phyloP scores from a whole-genome alignment of 1,140 invertebrate species.

The Ceratitis capitata region DNA sequence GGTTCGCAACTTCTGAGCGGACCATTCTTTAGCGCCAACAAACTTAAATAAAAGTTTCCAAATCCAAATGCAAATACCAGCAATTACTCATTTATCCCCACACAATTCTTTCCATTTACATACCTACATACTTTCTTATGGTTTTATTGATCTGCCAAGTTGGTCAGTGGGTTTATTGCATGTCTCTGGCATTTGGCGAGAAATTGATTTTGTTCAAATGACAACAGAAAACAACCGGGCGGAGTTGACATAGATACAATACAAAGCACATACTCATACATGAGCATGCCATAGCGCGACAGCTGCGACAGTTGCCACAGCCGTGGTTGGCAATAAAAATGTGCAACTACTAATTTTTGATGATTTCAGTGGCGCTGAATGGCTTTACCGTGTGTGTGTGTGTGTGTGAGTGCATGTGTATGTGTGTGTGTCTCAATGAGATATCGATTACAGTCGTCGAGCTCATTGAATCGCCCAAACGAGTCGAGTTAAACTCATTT shows the following conservation, averaged over 20 bases:
- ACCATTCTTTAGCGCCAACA: too few relatives aligned
- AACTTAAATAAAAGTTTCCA: not conserved
- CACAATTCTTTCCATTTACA: not conserved
- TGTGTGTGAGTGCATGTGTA: not conserved
- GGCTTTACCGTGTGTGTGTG: not conserved
- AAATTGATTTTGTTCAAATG: not conserved
- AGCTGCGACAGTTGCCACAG: too few relatives aligned
- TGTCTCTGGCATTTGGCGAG: not conserved
- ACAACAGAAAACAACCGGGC: not conserved
- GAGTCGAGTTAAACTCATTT: not conserved
- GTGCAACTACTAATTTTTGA: constrained; percentile 3
- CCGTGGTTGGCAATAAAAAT: constrained; percentile 12
- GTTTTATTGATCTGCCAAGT: not conserved
- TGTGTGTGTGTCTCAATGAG: not conserved
- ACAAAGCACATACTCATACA: not conserved
- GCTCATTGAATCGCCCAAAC: not conserved
- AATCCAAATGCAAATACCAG: not conserved
- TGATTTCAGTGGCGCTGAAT: not conserved
- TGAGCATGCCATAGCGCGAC: too few relatives aligned
- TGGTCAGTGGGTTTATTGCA: constrained; percentile 30
- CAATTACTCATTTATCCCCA: not conserved
- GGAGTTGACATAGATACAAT: not conserved
- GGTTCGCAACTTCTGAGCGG: too few relatives aligned
- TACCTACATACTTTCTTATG: too few relatives aligned
- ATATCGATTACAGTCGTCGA: not conserved